Conservation (phyloP, 2,888 invertebrate species). For the Habroteleia sp. region DNA sequence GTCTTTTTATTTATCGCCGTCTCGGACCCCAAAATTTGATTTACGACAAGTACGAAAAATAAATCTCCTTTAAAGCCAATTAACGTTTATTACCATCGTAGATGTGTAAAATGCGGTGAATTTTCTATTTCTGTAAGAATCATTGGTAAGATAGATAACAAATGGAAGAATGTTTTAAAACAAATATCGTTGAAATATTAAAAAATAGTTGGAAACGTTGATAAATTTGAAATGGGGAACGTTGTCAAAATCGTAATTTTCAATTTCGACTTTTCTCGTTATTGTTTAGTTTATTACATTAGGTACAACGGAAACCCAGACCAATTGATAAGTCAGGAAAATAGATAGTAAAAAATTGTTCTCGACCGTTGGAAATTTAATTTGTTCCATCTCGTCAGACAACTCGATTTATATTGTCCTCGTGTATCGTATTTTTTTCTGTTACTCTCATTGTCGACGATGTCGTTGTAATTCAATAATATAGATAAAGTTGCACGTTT, state of each 20-base stretch:
- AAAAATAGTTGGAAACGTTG: not conserved
- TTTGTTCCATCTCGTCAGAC: slow-evolving; percentile 20
- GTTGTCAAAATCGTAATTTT: slow-evolving; percentile 7
- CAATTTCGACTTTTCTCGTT: slow-evolving; percentile 8
- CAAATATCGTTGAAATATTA: not conserved
- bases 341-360: slow-evolving; percentile 16
- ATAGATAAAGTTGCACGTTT: not conserved
- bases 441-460: slow-evolving; percentile 8
- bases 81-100: too few species aligned
- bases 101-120: too few species aligned
- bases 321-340: slow-evolving; percentile 13
- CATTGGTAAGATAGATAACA: too few species aligned
- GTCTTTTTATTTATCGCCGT: too few species aligned
- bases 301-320: not conserved
- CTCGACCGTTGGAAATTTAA: slow-evolving; percentile 19
- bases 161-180: too few species aligned
- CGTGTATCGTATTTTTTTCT: slow-evolving; percentile 10
- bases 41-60: too few species aligned
- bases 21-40: too few species aligned
- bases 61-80: too few species aligned
- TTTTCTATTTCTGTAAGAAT: too few species aligned
- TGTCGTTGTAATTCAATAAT: slow-evolving; percentile 6
- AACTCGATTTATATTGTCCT: slow-evolving; percentile 30
- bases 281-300: slow-evolving; percentile 9
- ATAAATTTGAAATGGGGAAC: not conserved